Conservation (phyloP, 2,888 invertebrate genomes). For the Heteromurus nitidus region DNA sequence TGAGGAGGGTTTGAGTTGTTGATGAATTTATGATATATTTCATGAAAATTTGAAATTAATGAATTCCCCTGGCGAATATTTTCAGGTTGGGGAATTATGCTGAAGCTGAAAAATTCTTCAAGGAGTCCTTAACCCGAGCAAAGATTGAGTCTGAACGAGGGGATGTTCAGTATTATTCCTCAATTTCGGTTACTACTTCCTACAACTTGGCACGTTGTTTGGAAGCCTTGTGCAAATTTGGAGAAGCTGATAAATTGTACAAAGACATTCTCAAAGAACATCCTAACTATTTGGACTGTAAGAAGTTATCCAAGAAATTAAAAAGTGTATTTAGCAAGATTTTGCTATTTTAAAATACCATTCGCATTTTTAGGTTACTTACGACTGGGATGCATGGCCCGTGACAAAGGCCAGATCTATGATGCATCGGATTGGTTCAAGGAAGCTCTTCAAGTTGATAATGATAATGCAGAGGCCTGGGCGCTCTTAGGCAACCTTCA, state of each 20-base stretch:
- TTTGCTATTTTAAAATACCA: neutral
- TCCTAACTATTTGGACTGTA: constrained; percentile 24
- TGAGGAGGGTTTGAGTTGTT: no score
- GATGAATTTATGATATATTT: no score
- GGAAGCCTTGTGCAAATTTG: constrained; percentile 18
- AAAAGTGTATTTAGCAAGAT: constrained; percentile 92
- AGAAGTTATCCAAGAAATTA: constrained; percentile 84
- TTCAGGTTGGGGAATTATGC: constrained; percentile 87
- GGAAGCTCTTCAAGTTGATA: constrained; percentile 17
- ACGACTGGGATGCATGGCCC: constrained; percentile 23
- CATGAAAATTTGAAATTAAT: no score
- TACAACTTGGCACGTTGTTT: constrained; percentile 9
- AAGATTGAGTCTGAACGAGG: constrained; percentile 88
- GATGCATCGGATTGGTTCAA: constrained; percentile 22
- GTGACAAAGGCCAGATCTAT: constrained; percentile 21
- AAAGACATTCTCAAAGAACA: constrained; percentile 39
- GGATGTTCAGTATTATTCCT: constrained; percentile 95
- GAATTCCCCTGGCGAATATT: no score
- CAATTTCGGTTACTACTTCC: constrained; percentile 84
- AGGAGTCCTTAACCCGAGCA: constrained; percentile 89
- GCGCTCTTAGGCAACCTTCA: constrained; percentile 20
- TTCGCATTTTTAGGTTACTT: constrained; percentile 20
- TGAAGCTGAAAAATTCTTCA: constrained; percentile 89
- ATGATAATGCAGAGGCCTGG: constrained; percentile 38
- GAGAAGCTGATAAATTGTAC: constrained; percentile 25